Evolutionary conservation across 2,113 vertebrate species (phyloP).

Genomic region (Myrmecophaga tridactyla): DNA sequence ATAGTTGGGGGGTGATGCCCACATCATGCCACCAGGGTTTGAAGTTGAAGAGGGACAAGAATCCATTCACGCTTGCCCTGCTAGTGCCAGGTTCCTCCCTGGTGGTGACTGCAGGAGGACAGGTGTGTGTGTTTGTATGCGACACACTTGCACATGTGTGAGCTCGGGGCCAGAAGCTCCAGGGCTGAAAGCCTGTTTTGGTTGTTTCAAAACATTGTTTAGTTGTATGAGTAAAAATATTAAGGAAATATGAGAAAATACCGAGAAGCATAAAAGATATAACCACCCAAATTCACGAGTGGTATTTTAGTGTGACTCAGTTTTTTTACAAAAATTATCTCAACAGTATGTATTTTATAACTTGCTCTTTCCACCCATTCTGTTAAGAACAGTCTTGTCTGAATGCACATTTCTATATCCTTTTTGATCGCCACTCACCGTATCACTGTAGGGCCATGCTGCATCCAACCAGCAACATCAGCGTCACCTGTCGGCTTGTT

Average conservation of each 20-base stretch:
- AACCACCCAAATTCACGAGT: neutral
- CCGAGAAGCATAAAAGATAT: neutral
- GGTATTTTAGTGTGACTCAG: neutral
- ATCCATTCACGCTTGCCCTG: neutral
- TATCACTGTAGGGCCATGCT: neutral
- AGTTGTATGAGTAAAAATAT: neutral
- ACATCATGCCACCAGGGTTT: neutral
- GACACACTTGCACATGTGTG: too few species aligned
- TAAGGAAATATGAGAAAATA: neutral
- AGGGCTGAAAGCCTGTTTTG: neutral
- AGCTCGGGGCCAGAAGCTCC: neutral
- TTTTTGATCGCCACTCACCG: neutral
- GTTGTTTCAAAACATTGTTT: neutral
- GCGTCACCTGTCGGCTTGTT: rapidly evolving
- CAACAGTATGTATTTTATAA: neutral
- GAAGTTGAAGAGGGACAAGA: neutral
- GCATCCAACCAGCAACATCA: neutral
- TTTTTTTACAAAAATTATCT: neutral
- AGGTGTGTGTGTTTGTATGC: too few species aligned
- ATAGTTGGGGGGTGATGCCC: neutral
- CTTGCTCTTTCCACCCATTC: neutral
- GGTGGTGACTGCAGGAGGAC: neutral
- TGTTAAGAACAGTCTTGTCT: neutral
- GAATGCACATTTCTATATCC: rapidly evolving
- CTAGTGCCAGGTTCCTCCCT: neutral